phyloP scores from a whole-genome alignment of 2,888 invertebrate species.

The Deilephila elpenor region DNA sequence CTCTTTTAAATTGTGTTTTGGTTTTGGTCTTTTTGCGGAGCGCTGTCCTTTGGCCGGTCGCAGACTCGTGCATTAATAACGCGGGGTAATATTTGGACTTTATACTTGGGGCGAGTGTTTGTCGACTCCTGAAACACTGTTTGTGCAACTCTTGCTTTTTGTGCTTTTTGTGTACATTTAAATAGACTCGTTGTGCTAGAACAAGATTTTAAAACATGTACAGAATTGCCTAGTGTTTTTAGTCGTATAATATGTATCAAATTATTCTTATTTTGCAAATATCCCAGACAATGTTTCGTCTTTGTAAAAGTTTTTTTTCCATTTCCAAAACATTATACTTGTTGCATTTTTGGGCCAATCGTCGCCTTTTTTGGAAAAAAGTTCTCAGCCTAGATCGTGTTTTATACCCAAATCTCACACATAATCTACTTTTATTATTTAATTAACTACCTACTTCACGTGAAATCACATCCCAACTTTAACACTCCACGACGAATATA shows the following conservation, averaged over 20 bases:
- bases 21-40: slow-evolving; percentile 74
- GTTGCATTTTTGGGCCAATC: no score
- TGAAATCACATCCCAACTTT: no score
- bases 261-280: background rate
- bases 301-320: no score
- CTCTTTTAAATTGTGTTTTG: slow-evolving; percentile 82
- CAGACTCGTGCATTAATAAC: slow-evolving; percentile 73
- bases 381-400: no score
- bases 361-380: no score
- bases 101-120: slow-evolving; percentile 41
- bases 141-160: slow-evolving; percentile 16
- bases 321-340: no score
- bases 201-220: background rate
- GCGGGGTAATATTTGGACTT: slow-evolving; percentile 57
- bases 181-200: background rate
- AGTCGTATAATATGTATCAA: background rate
- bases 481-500: background rate
- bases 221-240: background rate
- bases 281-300: no score
- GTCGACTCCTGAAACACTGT: slow-evolving; percentile 35
- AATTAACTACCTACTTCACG: no score
- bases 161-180: slow-evolving; percentile 10
- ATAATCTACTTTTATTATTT: no score
- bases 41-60: slow-evolving; percentile 73
- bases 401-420: no score